Base-by-base conservation (phyloP, 2,113 vertebrate species). In the Spilogale gracilis region DNA sequence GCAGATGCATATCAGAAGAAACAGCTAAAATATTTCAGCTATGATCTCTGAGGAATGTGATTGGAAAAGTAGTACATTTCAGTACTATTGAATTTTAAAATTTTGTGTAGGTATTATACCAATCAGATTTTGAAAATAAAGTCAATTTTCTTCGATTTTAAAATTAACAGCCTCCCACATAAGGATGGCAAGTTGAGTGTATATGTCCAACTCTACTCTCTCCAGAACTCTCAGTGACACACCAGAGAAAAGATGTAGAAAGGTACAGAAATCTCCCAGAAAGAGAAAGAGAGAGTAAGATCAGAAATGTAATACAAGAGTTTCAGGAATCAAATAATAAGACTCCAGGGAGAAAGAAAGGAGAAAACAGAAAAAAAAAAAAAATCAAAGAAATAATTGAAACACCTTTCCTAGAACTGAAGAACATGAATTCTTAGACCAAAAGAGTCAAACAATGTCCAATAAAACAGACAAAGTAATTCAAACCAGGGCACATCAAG, bases 201-300 rank as follows among this genome's bases (percentile, higher is more conserved):
- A 45, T 54, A 25, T 8, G 43, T 25, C 63, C n/a, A 45, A 74
- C 56, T 60, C 48, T 18, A 79, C 20, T 82, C 65, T 85, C 50
- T 88, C 27, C n/a, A 61, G 45, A n/a, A 91, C 90, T 30, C 23
- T 54, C 65, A 56, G n/a, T 88, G 32, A 23, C 20, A 86, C 10
- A 81, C 86, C 20, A 96, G 69, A 94, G 74, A 91, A 80, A 88
- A 74, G 18, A 74, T 65, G 65, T 56, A 88, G 58, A 63, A 82
- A 93, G 67, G 52, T 27, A 43, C 14, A 56, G 27, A 92, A 45
- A 60, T 65, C 16, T 79, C 25, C n/a, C 58, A 30, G 65, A 27
- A 38, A 76, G n/a, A 74, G 17, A 27, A 83, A 96, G 74, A 81
- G 11, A 61, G 21, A 88, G 14, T 69, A 74, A 74, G 7, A 82